Percentiles rank a stretch among this genome's conserved stretches.
Conservation (phyloP, 2,113 vertebrate genomes). For the Trematomus loennbergii region DNA sequence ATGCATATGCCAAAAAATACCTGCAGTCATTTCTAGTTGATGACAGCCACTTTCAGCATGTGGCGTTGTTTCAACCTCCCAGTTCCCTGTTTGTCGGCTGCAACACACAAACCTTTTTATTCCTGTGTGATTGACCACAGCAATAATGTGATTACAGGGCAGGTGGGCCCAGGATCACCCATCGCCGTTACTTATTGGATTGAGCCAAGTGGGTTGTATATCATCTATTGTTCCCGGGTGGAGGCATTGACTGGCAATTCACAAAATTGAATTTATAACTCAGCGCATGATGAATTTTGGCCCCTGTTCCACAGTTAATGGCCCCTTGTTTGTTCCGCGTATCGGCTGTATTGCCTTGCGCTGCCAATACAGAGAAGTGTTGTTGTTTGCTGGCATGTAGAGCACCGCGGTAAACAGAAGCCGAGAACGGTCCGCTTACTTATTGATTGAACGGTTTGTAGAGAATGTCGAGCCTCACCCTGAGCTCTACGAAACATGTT, state of each 20-base stretch:
- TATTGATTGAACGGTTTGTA: conserved; percentile 65
- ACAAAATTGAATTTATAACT: conserved; percentile 85
- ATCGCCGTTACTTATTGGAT: conserved; percentile 82
- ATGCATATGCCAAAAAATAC: background rate
- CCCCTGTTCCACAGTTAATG: conserved; percentile 75
- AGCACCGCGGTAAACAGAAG: conserved; percentile 56
- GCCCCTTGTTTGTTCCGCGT: conserved; percentile 67
- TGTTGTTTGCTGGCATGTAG: conserved; percentile 66
- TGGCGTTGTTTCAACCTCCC: conserved; percentile 38
- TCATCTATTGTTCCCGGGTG: conserved; percentile 86
- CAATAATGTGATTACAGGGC: conserved; percentile 84
- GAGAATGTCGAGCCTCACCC: conserved; percentile 63
- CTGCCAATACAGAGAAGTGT: conserved; percentile 48
- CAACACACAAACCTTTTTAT: conserved; percentile 73
- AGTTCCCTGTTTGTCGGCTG: conserved; percentile 52
- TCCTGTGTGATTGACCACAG: conserved; percentile 78
- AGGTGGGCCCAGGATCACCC: conserved; percentile 84
- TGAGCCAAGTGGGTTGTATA: conserved; percentile 86
- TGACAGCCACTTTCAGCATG: conserved; percentile 32
- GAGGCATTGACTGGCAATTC: conserved; percentile 83
- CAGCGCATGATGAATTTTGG: conserved; percentile 79
- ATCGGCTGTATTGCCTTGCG: conserved; percentile 51
- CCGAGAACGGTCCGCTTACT: conserved; percentile 42
- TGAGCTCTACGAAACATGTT: conserved; percentile 36
- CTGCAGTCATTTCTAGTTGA: conserved; percentile 36